phyloP scores from a whole-genome alignment of 2,888 invertebrate genomes.

The Polydesmus complanatus region DNA sequence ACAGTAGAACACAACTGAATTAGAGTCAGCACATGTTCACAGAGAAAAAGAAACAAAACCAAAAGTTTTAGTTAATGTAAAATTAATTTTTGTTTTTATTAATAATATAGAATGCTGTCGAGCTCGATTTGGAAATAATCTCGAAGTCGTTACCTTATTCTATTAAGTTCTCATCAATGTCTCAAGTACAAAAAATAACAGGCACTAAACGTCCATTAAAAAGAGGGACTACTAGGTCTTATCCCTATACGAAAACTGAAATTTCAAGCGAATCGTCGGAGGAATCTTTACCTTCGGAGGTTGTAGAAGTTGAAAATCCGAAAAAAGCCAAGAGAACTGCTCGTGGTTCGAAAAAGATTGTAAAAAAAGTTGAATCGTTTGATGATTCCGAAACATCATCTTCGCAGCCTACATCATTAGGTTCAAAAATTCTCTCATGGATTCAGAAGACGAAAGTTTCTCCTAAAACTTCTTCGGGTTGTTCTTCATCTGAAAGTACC shows the following conservation, averaged over 20 bases:
- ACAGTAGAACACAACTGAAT: too few relatives aligned
- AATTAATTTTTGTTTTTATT: background rate
- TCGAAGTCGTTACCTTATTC: background rate
- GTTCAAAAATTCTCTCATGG: background rate
- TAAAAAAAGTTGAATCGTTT: too few relatives aligned
- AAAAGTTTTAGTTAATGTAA: background rate
- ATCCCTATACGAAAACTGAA: background rate
- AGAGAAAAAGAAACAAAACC: too few relatives aligned
- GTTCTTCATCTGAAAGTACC: background rate
- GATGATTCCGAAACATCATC: background rate
- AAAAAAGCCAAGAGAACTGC: background rate
- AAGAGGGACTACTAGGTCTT: background rate
- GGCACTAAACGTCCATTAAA: background rate
- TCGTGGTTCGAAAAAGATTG: background rate
- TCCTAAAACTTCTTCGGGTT: background rate
- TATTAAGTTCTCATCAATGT: background rate
- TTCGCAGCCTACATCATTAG: background rate
- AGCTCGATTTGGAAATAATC: background rate
- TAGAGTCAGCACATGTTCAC: too few relatives aligned
- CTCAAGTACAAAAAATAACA: background rate
- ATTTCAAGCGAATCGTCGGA: constrained; percentile 3
- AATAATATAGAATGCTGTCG: background rate
- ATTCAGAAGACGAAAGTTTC: background rate
- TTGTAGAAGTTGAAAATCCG: too few relatives aligned
- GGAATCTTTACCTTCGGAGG: background rate